Evolutionary conservation across 2,797 vertebrate species (phyloP).

Genomic region (Cephalopachus bancanus): DNA sequence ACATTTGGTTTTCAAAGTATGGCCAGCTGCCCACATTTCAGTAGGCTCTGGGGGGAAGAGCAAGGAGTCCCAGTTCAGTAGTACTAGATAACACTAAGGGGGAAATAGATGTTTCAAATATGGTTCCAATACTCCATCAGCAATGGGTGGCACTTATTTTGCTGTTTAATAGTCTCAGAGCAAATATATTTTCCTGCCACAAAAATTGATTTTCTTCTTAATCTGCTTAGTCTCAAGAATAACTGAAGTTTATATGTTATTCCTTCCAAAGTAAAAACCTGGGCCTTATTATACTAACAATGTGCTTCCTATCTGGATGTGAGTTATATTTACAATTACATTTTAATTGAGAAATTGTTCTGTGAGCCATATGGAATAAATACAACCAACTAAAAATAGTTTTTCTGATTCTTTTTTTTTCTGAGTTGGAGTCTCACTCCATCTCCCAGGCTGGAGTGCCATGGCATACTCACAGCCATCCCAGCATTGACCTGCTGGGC

Average conservation of each 20-base stretch:
- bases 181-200: not conserved
- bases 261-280: slow-evolving; percentile 13
- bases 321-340: slow-evolving; percentile 4
- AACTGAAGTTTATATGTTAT: slow-evolving; percentile 23
- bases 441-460: too few relatives aligned
- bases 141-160: not conserved
- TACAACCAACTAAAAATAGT: slow-evolving; percentile 39
- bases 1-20: not conserved
- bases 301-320: not conserved
- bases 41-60: not conserved
- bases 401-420: slow-evolving; percentile 9
- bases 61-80: not conserved
- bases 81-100: not conserved
- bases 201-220: slow-evolving; percentile 8
- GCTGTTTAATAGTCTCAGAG: slow-evolving; percentile 4
- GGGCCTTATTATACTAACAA: not conserved
- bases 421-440: too few relatives aligned
- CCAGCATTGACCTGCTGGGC: too few relatives aligned
- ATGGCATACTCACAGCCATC: too few relatives aligned
- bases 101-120: not conserved
- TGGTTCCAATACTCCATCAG: not conserved
- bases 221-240: slow-evolving; percentile 38
- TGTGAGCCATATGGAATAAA: not conserved
- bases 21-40: not conserved
- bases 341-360: not conserved